Evolutionary conservation across 2,888 invertebrate species (phyloP), one percentile per base, ranked within the genome.

Genomic region (Dryocosmus kuriphilus): DNA sequence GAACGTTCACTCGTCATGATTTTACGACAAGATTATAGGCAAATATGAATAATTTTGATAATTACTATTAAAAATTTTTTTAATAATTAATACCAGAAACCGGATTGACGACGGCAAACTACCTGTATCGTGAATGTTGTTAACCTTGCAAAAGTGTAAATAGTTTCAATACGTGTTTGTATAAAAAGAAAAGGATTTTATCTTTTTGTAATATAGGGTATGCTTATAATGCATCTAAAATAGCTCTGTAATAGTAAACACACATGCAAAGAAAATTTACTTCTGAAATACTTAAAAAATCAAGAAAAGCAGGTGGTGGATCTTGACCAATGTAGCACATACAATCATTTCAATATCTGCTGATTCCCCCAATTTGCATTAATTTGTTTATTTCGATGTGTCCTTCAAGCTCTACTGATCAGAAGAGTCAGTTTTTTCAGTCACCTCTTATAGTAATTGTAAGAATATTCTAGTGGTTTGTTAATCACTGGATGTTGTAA

Each of bases 101-200:
- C 67, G 67, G 67, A 67, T 27, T 67, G 46, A 19, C 67, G 51
- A 67, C 51, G 14, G 30, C 41, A 38, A 65, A 63, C 35, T 22
- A 71, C 32, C 76, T 67, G 22, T 57, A 76, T 46, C 80, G 86
- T 84, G 87, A 88, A 86, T 88, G 88, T 87, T 86, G 87, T 86
- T 87, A 81, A 84, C 88, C 88, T 88, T 87, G 87, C 63, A 11
- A 32, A 27, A 62, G 38, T 32, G 38, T 55, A 30, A 61, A 62
- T 57, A 75, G 57, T 74, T 41, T 46, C 19, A 46, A 11, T 32
- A 67, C 2, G 46, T 27, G 24, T 22, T 24, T 27, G 8, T 67
- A 16, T 41, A 62, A 22, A 77, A 73, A 73, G 51, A 16, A n/a
- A 27, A 67, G 19, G 67, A 67, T 67, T 67, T 16, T 67, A 1